Base-by-base conservation (phyloP, 30 jellyfish, hydroid and myxozoan species). In the Phacellophora camtschatica region DNA sequence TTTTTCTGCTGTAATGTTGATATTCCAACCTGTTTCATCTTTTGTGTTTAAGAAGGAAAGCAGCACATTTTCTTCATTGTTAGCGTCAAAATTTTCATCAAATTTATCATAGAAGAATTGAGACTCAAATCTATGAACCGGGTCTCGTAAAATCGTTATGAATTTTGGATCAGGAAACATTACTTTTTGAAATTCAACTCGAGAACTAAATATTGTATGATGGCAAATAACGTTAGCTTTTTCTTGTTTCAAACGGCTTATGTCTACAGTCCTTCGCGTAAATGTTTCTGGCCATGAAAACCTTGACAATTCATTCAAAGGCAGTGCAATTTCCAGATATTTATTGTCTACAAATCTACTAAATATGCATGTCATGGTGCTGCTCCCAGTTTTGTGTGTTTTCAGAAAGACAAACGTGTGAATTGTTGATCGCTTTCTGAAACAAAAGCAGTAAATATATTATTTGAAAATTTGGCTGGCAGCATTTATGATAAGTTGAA, bases 301-400 rank as follows among this genome's bases (percentile, higher is more conserved):
- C 39, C 94, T 49, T 19, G 73, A 46, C 55, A 37, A 32, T 16
- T 63, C 90, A 13, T 25, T 57, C 73, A 31, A 16, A 24, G 95
- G 97, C 13, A 88, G 34, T 20, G 95, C 97, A 7, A 88, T 62
- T 7, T 81, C 94, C 20, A 88, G 54, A 16, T 70, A 57, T 12
- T 81, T 62, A 16, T 22, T 15, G 75, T 88, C 97, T 1, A 85
- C 90, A 32, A 55, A 88, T 53, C 97, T 80, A 43, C 86, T 88
- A 36, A 88, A 45, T 3, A 88, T 81, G 69, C 95, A 57, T 1
- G 95, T 80, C 7, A 88, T 54, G 24, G 97, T 88, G 18, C 97
- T 77, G 61, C 97, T 65, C 15, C 83, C 97, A 0, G 97, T 88
- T 63, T 88, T 88, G 76, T 88, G 97, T 9, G 97, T 88, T 35